Evolutionary conservation across 2,888 invertebrate species (phyloP).

Genomic region (Drosophila borealis): DNA sequence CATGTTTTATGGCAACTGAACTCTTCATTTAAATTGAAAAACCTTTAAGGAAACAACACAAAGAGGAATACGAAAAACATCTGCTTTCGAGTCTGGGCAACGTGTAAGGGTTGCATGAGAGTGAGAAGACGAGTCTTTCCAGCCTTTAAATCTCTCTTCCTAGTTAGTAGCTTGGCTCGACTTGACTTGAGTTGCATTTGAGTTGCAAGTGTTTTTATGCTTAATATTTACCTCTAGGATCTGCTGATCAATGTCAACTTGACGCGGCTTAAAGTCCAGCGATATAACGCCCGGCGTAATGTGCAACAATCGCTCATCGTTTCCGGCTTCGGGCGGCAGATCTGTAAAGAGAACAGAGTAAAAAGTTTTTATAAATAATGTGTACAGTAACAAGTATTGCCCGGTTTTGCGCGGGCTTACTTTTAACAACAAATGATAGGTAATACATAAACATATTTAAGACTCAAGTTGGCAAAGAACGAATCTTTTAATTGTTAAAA

Average conservation of each 20-base stretch:
- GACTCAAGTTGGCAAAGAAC: too few species aligned
- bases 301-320: constrained; percentile 83
- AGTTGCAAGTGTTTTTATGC: not conserved
- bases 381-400: not conserved
- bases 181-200: not conserved
- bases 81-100: not conserved
- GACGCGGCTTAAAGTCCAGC: constrained; percentile 82
- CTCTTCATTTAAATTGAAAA: not conserved
- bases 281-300: constrained; percentile 82
- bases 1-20: too few species aligned
- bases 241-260: constrained; percentile 84
- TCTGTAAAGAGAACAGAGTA: constrained; percentile 76
- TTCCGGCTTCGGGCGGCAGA: constrained; percentile 85
- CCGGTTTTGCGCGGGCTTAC: not conserved
- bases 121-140: too few species aligned
- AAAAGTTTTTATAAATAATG: constrained; percentile 9
- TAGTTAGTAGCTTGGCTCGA: too few species aligned
- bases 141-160: too few species aligned
- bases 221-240: constrained; percentile 81
- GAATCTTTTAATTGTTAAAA: too few species aligned
- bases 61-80: not conserved
- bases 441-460: too few species aligned
- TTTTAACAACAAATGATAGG: not conserved
- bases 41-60: not conserved
- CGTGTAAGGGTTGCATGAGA: too few species aligned